Evolutionary conservation across 2,113 vertebrate genomes (phyloP).

Genomic region (Halichoerus grypus): DNA sequence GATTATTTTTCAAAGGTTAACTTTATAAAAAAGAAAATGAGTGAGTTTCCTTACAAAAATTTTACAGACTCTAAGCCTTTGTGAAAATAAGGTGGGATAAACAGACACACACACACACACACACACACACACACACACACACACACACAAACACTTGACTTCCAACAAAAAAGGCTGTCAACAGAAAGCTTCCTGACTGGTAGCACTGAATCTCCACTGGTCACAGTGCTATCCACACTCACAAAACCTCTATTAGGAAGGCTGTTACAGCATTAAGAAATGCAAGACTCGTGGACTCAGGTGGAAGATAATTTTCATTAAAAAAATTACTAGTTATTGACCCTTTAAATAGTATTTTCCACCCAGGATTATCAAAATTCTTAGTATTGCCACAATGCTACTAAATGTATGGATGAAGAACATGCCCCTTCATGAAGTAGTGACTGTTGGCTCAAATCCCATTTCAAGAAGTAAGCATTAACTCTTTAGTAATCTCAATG

Average conservation of each 20-base stretch:
- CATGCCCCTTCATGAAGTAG: not conserved
- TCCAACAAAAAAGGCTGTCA: not conserved
- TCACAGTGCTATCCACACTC: not conserved
- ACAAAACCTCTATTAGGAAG: not conserved
- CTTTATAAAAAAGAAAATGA: constrained; percentile 27
- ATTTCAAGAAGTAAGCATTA: constrained; percentile 45
- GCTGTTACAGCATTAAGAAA: not conserved
- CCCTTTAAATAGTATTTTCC: constrained; percentile 6
- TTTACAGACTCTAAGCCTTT: not conserved
- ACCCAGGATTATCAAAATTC: constrained; percentile 5
- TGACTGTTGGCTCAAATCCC: not conserved
- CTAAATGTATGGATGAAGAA: not conserved
- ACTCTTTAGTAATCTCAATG: constrained; percentile 40
- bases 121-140: too few relatives aligned
- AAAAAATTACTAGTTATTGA: not conserved
- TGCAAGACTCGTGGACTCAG: not conserved
- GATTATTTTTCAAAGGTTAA: constrained; percentile 26
- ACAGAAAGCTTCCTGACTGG: not conserved
- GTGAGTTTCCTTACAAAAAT: not conserved
- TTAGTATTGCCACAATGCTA: not conserved
- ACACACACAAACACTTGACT: not conserved
- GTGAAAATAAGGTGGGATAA: not conserved
- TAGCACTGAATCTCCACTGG: not conserved
- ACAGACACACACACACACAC: not conserved
- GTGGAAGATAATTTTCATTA: not conserved